Percentiles rank a stretch among this genome's conserved stretches.
Evolutionary conservation across 2,113 vertebrate species (phyloP).

Genomic region (Onychorhynchus coronatus): DNA sequence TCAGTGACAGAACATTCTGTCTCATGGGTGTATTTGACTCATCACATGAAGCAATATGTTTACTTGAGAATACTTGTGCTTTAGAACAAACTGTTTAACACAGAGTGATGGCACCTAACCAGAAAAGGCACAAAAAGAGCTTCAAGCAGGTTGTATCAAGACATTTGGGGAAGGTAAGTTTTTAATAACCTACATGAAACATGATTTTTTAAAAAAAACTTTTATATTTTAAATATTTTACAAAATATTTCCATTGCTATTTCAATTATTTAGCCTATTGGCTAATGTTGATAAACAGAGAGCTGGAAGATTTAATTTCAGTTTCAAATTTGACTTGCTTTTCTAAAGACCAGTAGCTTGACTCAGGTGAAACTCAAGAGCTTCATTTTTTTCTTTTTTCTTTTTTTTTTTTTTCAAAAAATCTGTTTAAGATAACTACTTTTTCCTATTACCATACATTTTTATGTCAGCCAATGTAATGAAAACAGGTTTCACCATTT

Average conservation of each 20-base stretch:
- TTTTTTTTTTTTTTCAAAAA: neutral
- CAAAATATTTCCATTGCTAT: neutral
- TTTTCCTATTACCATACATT: neutral
- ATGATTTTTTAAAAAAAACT: neutral
- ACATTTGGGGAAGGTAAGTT: neutral
- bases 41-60: slow-evolving; percentile 36
- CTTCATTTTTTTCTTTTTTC: neutral
- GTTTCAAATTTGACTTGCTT: neutral
- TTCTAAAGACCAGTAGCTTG: neutral
- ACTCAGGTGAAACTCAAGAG: neutral
- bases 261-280: neutral
- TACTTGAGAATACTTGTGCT: neutral
- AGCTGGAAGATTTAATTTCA: neutral
- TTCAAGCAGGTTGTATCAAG: neutral
- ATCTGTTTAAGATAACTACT: neutral
- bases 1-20: slow-evolving; percentile 39
- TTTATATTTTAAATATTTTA: neutral
- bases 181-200: neutral
- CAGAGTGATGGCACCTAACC: neutral
- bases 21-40: slow-evolving; percentile 13
- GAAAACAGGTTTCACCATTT: neutral
- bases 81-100: slow-evolving; percentile 22
- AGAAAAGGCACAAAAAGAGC: neutral
- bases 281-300: neutral
- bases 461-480: neutral